Evolutionary conservation across 1,140 invertebrate genomes (phyloP), one percentile per base, ranked within the genome.

Genomic region (Brachionus angularis): DNA sequence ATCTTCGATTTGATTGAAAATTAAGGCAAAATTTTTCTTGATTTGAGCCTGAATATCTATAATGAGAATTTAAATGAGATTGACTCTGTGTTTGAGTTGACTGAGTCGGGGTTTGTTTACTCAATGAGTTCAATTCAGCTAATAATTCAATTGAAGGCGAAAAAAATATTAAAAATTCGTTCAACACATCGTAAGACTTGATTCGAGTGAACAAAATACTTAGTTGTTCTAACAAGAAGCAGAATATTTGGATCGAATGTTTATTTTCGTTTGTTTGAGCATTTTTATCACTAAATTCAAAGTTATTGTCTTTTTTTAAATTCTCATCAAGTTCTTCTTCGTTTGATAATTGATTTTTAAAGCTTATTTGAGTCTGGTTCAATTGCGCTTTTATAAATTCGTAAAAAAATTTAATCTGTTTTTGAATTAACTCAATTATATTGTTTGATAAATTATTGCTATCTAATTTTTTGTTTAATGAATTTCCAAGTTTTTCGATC

Each of bases 181-280:
- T 58, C 14, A 58, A 34, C 4, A 36, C 25, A 8, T 16, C 36
- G n/a, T 58, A 25, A 14, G 18, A 23, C 39, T 58, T 58, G 21
- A 36, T 39, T 12, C 53, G 18, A 10, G 53, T 58, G 53, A 58
- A 58, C 18, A 58, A 23, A 39, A 31, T 39, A 36, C 53, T 58
- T 14, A 58, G 33, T 39, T 58, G 33, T 58, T 58, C 53, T 31
- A 58, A 21, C 25, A 58, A 58, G 4, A 34, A 14, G 1, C 2
- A 18, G 16, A 58, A 58, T 18, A 58, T 25, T 39, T 58, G 53
- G 25, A 39, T 21, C n/a, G 53, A 34, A 39, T 39, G 18, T 58
- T 58, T 58, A 34, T 23, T 58, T 14, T 58, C 53, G n/a, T 58
- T 58, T 58, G 33, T 58, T 34, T n/a, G n/a, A 8, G 12, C 18